A percentile compares a stretch with the other conserved stretches of the same genome.
Evolutionary conservation across 2,797 vertebrate species (phyloP).

Genomic region (Craterocephalus amniculus): DNA sequence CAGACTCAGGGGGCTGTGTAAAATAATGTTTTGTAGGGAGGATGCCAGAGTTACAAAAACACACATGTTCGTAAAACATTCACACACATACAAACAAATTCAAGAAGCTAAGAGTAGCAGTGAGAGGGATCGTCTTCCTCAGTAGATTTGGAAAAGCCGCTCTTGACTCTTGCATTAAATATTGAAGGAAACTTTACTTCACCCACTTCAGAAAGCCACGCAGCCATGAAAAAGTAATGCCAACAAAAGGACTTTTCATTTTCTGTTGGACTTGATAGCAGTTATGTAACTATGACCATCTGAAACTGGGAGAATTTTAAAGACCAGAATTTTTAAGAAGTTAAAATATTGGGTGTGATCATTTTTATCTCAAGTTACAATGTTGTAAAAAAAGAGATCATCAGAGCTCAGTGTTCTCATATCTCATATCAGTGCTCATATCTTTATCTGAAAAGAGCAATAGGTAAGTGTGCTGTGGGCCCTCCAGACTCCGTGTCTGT

Average conservation of each 20-base stretch:
- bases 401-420: neutral
- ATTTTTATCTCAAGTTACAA: neutral
- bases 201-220: conserved; percentile 41
- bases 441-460: no score
- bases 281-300: conserved; percentile 43
- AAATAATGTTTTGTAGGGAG: conserved; percentile 41
- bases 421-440: no score
- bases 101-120: conserved; percentile 33
- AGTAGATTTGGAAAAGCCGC: conserved; percentile 44
- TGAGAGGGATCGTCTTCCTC: conserved; percentile 44
- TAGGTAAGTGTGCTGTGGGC: no score
- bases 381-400: neutral
- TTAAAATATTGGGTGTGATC: neutral
- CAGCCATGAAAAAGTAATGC: conserved; percentile 77
- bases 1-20: conserved; percentile 38
- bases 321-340: no score
- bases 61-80: conserved; percentile 22
- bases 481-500: no score
- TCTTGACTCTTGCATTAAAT: conserved; percentile 67
- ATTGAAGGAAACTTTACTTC: conserved; percentile 70
- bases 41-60: conserved; percentile 37
- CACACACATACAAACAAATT: conserved; percentile 6
- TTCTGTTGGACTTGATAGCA: conserved; percentile 29
- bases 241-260: conserved; percentile 74
- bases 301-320: neutral